Conservation (phyloP, 2,797 vertebrate genomes). For the Diplodus puntazzo region DNA sequence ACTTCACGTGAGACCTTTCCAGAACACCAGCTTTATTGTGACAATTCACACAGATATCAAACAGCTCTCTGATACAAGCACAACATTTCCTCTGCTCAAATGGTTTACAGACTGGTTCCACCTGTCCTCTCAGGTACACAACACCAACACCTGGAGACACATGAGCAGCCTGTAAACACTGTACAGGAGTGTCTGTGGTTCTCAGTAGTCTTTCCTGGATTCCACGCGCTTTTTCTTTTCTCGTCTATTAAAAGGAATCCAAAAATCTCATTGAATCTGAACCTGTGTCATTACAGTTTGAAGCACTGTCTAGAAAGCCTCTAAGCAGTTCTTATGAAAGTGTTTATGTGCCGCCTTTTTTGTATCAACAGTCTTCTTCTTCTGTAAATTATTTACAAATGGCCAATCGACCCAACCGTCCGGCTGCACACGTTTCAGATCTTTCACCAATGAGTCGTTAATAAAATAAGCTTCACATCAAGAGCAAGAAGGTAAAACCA, state of each 20-base stretch:
- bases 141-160: constrained; percentile 1
- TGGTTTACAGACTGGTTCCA: background rate
- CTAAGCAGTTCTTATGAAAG: constrained; percentile 32
- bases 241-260: constrained; percentile 8
- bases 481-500: constrained; percentile 66
- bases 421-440: constrained; percentile 34
- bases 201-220: constrained; percentile 41
- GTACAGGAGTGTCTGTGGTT: constrained; percentile 19
- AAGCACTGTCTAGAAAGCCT: constrained; percentile 39
- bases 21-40: constrained; percentile 78
- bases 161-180: constrained; percentile 17
- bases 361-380: constrained; percentile 25
- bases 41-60: constrained; percentile 69
- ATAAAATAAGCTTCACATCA: constrained; percentile 73
- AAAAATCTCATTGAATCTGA: constrained; percentile 29
- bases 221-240: background rate
- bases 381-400: constrained; percentile 77
- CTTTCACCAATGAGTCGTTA: constrained; percentile 44
- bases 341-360: constrained; percentile 31
- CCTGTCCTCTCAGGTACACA: no score
- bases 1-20: constrained; percentile 40
- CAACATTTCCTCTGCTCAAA: background rate
- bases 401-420: constrained; percentile 8
- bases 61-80: constrained; percentile 49
- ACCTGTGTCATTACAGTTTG: constrained; percentile 8